Evolutionary conservation across 2,888 invertebrate species (phyloP).

Genomic region (Caenorhabditis sp.): DNA sequence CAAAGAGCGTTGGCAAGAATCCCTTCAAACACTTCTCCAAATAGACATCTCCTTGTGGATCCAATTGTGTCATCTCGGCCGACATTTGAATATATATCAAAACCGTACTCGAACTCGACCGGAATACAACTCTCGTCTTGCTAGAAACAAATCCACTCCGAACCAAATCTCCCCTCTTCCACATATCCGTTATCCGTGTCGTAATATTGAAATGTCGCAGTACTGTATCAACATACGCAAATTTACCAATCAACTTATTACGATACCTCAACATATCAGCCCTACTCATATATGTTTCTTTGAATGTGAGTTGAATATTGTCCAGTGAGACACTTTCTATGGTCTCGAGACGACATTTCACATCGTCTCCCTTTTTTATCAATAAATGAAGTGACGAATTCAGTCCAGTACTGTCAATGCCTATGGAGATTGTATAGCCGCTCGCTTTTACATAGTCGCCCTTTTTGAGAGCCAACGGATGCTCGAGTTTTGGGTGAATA

Average conservation of each 20-base stretch:
- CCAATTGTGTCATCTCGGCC: constrained; percentile 99
- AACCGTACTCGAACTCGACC: constrained; percentile 96
- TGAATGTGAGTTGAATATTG: constrained; percentile 94
- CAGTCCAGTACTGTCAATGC: not conserved
- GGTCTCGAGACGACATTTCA: constrained; percentile 5
- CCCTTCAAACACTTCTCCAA: constrained; percentile 88
- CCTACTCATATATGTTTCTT: constrained; percentile 95
- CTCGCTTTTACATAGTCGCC: no score
- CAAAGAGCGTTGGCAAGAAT: constrained; percentile 91
- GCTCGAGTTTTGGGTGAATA: not conserved
- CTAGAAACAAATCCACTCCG: constrained; percentile 87
- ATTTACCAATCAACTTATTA: constrained; percentile 84
- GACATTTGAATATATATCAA: constrained; percentile 81
- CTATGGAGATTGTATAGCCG: not conserved
- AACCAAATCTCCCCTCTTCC: constrained; percentile 44
- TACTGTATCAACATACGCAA: constrained; percentile 72
- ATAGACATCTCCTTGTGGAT: constrained; percentile 96
- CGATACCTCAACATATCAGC: constrained; percentile 98
- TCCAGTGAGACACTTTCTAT: constrained; percentile 76
- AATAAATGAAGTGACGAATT: not conserved
- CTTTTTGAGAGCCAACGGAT: no score
- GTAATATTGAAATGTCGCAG: constrained; percentile 35
- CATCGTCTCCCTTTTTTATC: not conserved
- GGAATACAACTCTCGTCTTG: constrained; percentile 93
- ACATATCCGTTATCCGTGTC: constrained; percentile 41